Percentiles rank a stretch among this genome's conserved stretches.
phyloP scores from a whole-genome alignment of 2,797 vertebrate species.

The Lagorchestes hirsutus region DNA sequence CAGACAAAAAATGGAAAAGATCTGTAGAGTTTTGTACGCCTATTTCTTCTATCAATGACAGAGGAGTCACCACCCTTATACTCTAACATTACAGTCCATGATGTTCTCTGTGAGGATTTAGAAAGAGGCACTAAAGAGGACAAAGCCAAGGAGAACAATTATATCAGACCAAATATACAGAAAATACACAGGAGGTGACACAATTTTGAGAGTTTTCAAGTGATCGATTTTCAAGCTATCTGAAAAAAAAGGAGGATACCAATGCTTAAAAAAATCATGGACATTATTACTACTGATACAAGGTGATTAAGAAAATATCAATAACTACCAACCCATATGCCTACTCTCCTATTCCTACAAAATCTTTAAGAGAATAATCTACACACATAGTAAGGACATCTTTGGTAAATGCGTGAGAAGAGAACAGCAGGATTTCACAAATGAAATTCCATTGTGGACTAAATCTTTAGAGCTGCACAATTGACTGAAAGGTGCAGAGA shows the following conservation, averaged over 20 bases:
- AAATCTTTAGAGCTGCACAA: not conserved
- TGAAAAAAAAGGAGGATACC: not conserved
- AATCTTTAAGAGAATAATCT: not conserved
- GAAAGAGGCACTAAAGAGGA: not conserved
- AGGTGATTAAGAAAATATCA: not conserved
- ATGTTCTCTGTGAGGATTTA: not conserved
- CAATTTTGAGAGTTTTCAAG: not conserved
- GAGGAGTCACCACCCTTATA: not conserved
- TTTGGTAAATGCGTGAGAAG: not conserved
- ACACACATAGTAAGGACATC: not conserved
- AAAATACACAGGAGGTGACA: not conserved
- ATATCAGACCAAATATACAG: not conserved
- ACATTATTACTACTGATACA: not conserved
- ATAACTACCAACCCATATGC: not conserved
- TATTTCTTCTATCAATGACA: not conserved
- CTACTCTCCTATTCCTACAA: not conserved
- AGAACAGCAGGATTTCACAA: not conserved
- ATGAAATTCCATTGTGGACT: not conserved
- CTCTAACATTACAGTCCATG: not conserved
- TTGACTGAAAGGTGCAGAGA: slow-evolving; percentile 5
- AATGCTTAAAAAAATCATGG: not conserved
- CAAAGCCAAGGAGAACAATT: not conserved
- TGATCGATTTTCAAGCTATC: not conserved
- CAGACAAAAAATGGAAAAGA: not conserved
- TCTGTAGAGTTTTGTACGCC: not conserved